A percentile compares a stretch with the other conserved stretches of the same genome.
Conservation (phyloP, 2,797 vertebrate genomes). For the Fistularia commersonii region DNA sequence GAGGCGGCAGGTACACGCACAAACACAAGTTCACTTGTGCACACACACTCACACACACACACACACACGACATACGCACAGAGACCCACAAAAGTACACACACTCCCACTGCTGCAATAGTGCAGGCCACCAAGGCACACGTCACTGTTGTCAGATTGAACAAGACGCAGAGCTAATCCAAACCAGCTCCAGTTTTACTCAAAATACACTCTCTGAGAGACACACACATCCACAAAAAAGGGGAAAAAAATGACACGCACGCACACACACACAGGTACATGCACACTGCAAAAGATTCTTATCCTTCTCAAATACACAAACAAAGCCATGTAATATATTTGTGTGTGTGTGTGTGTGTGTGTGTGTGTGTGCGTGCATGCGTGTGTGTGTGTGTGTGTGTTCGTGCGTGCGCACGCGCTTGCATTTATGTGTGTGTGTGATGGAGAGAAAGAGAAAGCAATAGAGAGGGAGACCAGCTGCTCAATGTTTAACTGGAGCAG, state of each 20-base stretch:
- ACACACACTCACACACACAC: conserved; percentile 3
- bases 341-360: background rate
- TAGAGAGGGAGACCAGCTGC: conserved; percentile 78
- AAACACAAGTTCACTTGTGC: conserved; percentile 25
- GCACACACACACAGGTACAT: conserved; percentile 25
- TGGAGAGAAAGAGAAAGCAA: conserved; percentile 16
- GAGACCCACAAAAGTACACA: conserved; percentile 7
- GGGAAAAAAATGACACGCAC: no score
- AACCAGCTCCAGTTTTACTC: conserved; percentile 59
- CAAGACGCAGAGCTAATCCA: conserved; percentile 70
- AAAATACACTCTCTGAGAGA: conserved; percentile 16
- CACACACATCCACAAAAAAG: background rate
- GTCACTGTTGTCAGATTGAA: conserved; percentile 74
- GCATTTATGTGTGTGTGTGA: no score
- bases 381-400: conserved; percentile 6
- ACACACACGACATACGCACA: conserved; percentile 6
- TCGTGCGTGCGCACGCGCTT: no score
- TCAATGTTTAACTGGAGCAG: conserved; percentile 66
- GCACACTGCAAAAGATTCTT: conserved; percentile 26
- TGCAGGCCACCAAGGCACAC: conserved; percentile 57
- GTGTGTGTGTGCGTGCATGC: no score
- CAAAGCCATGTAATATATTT: conserved; percentile 35
- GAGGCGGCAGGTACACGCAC: conserved; percentile 50
- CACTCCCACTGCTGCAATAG: conserved; percentile 38
- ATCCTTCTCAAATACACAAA: conserved; percentile 38